A percentile compares a stretch with the other conserved stretches of the same genome.
Conservation (phyloP, 2,888 invertebrate genomes). For the Caenorhabditis sp. region DNA sequence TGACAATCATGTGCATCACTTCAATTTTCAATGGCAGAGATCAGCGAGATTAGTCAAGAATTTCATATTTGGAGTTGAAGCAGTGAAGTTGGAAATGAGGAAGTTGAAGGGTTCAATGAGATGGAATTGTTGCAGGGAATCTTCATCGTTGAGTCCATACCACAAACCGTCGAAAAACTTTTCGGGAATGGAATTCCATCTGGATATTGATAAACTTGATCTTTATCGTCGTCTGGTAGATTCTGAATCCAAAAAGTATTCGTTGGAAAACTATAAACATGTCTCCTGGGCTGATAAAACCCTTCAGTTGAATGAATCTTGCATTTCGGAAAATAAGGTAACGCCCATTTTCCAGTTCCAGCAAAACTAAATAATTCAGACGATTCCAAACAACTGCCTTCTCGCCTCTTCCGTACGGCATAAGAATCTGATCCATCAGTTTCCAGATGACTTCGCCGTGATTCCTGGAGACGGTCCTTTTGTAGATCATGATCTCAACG, state of each 20-base stretch:
- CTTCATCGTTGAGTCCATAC: constrained; percentile 46
- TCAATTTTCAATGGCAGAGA: constrained; percentile 71
- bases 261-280: constrained; percentile 35
- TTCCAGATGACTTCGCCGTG: constrained; percentile 69
- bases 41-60: constrained; percentile 67
- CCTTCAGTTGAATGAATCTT: constrained; percentile 49
- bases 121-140: constrained; percentile 37
- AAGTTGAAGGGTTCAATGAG: background rate
- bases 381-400: constrained; percentile 47
- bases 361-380: constrained; percentile 17
- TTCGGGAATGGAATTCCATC: background rate
- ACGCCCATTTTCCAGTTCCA: background rate
- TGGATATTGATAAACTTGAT: constrained; percentile 41
- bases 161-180: constrained; percentile 26
- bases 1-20: constrained; percentile 75
- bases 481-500: constrained; percentile 58
- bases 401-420: constrained; percentile 39
- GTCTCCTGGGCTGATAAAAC: constrained; percentile 53
- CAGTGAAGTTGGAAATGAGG: constrained; percentile 31
- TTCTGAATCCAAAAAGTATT: constrained; percentile 35
- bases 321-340: constrained; percentile 48
- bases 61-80: constrained; percentile 59
- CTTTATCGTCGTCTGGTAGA: constrained; percentile 33
- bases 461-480: constrained; percentile 68
- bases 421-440: constrained; percentile 58